Evolutionary conservation across 2,113 vertebrate species (phyloP).

Genomic region (Morone chrysops): DNA sequence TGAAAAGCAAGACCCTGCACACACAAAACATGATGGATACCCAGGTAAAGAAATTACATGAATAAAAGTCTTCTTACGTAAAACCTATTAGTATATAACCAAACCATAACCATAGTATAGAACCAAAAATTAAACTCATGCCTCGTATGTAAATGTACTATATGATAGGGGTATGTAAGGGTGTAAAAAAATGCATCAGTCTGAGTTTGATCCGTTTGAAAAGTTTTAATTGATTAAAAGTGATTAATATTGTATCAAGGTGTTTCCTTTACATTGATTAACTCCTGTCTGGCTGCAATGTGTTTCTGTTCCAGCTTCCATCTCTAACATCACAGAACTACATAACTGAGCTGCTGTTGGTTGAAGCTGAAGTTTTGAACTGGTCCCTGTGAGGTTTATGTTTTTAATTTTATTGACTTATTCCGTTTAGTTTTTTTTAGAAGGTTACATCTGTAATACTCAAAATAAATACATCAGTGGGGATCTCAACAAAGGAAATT

Average conservation of each 20-base stretch:
- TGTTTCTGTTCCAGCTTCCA: constrained; percentile 14
- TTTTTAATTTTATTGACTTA: neutral
- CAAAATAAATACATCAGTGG: too few species aligned
- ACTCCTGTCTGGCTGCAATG: neutral
- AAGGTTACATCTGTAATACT: neutral
- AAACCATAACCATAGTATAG: too few species aligned
- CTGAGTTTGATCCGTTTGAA: constrained; percentile 38
- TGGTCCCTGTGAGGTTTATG: neutral
- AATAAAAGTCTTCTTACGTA: neutral
- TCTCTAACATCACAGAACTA: neutral
- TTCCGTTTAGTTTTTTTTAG: neutral
- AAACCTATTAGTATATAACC: too few species aligned
- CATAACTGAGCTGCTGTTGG: neutral
- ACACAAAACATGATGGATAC: neutral
- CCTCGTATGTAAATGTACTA: neutral
- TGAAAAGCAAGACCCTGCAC: neutral
- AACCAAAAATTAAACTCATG: neutral
- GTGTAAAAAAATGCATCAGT: constrained; percentile 23
- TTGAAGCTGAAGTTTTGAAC: neutral
- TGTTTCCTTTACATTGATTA: constrained; percentile 43
- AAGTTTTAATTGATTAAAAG: constrained; percentile 40
- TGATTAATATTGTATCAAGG: constrained; percentile 42
- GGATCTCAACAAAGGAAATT: too few species aligned
- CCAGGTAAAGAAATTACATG: neutral
- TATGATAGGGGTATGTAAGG: neutral